Evolutionary conservation across 2,113 vertebrate genomes (phyloP).

Genomic region (Plotosus lineatus): DNA sequence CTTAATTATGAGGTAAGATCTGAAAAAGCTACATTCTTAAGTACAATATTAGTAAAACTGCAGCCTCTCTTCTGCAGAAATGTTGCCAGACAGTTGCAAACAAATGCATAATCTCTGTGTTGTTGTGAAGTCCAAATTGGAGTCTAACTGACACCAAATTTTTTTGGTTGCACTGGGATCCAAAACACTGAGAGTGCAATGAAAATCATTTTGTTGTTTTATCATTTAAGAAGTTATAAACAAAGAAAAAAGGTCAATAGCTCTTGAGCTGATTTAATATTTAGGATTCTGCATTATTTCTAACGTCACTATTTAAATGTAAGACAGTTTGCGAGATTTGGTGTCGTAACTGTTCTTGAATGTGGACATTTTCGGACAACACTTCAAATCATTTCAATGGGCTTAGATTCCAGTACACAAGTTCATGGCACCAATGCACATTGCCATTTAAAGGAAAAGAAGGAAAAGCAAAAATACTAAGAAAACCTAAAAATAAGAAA

Average conservation of each 20-base stretch:
- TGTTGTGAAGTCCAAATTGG: not conserved
- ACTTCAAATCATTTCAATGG: not conserved
- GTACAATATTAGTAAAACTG: too few relatives aligned
- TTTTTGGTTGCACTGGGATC: not conserved
- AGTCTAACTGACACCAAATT: not conserved
- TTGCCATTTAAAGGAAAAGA: not conserved
- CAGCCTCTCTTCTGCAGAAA: not conserved
- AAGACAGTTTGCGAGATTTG: too few relatives aligned
- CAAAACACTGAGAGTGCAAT: not conserved
- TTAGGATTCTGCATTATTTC: not conserved
- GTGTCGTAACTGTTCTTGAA: not conserved
- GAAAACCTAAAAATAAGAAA: not conserved
- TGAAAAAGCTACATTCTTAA: constrained; percentile 6
- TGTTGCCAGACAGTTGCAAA: constrained; percentile 6
- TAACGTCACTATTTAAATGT: not conserved
- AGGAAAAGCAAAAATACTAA: not conserved
- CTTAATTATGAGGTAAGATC: not conserved
- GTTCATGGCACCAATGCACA: not conserved
- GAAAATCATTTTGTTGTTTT: not conserved
- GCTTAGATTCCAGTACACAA: not conserved
- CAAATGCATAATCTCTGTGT: not conserved
- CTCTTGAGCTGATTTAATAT: not conserved
- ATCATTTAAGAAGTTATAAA: not conserved
- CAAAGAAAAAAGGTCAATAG: not conserved
- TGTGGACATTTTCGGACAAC: not conserved